A percentile compares a stretch with the other conserved stretches of the same genome.
Conservation (phyloP, 1,140 invertebrate genomes). For the Zaprionus nigranus region DNA sequence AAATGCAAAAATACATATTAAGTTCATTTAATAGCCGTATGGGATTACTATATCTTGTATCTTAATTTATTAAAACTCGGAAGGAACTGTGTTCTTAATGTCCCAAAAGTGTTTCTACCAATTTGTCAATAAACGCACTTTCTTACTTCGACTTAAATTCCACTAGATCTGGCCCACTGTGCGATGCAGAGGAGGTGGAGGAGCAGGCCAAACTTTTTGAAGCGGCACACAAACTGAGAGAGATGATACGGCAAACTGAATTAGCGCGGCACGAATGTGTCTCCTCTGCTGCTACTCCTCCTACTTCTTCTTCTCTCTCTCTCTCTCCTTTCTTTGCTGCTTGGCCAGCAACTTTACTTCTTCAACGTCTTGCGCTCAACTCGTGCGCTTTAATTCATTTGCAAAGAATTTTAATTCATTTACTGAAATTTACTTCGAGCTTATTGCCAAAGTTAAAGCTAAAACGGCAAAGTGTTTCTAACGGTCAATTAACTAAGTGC, state of each 20-base stretch:
- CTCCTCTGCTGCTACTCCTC: not conserved
- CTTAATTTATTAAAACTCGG: too few relatives aligned
- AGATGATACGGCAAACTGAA: conserved; percentile 71
- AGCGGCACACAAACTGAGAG: conserved; percentile 40
- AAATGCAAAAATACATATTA: too few relatives aligned
- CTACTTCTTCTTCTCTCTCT: too few relatives aligned
- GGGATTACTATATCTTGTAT: too few relatives aligned
- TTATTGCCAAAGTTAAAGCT: conserved; percentile 44
- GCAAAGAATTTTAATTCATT: conserved; percentile 51
- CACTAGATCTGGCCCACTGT: too few relatives aligned
- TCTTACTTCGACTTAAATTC: too few relatives aligned
- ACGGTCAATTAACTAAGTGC: conserved; percentile 55
- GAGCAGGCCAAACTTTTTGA: conserved; percentile 39
- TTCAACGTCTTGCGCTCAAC: conserved; percentile 16
- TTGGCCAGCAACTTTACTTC: conserved; percentile 9
- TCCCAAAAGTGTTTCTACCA: too few relatives aligned
- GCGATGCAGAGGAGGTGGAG: too few relatives aligned
- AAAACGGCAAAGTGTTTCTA: conserved; percentile 41
- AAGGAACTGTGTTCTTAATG: too few relatives aligned
- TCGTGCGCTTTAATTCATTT: conserved; percentile 38
- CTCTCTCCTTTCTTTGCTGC: not conserved
- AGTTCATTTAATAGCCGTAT: too few relatives aligned
- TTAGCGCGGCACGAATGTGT: conserved; percentile 54
- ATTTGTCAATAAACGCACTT: too few relatives aligned
- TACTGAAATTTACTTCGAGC: conserved; percentile 21